Evolutionary conservation across 2,797 vertebrate genomes (phyloP).

Genomic region (Parambassis ranga): DNA sequence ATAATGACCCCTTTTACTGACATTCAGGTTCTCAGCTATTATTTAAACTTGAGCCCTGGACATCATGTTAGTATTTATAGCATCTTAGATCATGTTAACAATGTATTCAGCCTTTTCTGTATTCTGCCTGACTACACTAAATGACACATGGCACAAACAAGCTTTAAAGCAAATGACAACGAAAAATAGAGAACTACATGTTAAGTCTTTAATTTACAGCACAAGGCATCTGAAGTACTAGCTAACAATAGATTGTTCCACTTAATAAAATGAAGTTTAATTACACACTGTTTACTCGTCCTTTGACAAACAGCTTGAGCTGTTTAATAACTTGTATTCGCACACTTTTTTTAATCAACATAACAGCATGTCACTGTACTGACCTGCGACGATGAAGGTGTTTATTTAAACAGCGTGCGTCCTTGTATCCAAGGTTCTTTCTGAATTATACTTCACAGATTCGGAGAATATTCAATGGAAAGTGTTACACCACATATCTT

Average conservation of each 20-base stretch:
- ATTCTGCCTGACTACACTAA: too few relatives aligned
- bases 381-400: constrained; percentile 4
- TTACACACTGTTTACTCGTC: constrained; percentile 11
- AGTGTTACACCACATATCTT: too few relatives aligned
- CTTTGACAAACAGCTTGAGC: not conserved
- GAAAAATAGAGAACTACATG: not conserved
- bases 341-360: constrained; percentile 16
- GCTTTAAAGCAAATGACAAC: too few relatives aligned
- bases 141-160: too few relatives aligned
- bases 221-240: not conserved
- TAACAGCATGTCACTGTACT: constrained; percentile 3
- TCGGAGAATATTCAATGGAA: too few relatives aligned
- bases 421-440: not conserved
- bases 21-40: not conserved
- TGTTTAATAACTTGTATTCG: constrained; percentile 9
- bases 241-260: constrained; percentile 1
- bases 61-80: too few relatives aligned
- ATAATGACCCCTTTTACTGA: not conserved
- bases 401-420: constrained; percentile 20
- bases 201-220: not conserved
- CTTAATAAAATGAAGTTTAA: constrained; percentile 17
- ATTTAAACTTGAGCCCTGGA: not conserved
- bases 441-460: too few relatives aligned
- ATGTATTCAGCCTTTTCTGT: too few relatives aligned
- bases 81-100: too few relatives aligned